Evolutionary conservation across 2,888 invertebrate genomes (phyloP), one percentile per base, ranked within the genome.

Genomic region (Phoenoteleia sp.): DNA sequence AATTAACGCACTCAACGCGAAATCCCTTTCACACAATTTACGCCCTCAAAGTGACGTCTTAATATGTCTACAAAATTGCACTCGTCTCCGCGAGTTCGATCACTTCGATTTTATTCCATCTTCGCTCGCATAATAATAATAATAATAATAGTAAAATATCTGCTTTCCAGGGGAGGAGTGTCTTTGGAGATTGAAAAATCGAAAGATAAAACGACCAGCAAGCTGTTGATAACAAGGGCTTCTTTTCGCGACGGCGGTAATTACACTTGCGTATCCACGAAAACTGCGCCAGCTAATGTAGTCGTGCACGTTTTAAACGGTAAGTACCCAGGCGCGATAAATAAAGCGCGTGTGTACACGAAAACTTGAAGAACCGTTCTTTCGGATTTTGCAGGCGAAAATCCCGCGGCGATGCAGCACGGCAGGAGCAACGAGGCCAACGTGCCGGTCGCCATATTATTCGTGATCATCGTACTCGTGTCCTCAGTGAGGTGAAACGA

Each of bases 221-320:
- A 95, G 89, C 95, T 98, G 86, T 95, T 97, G 89, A 97, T 98
- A 91, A 97, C 97, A 54, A 96, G 97, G 89, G 98, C 98, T 17
- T 96, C 96, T 83, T 95, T 97, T 9, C 94, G 96, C 47, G 98
- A 98, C 94, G 97, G 97, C 17, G 98, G 98, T 87, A 98, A 98
- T 95, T 98, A 98, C 93, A 98, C 98, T 64, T 98, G 98, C 93
- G 96, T 97, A 87, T 98, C 98, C 80, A 96, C 96, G 91, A 97
- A 97, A 93, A 97, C 97, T 91, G 96, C 90, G 11, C 92, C 91
- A 4, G 92, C 92, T 23, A 92, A 90, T 83, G 92, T 91, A 80
- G 89, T 91, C 87, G 91, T 92, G 77, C 92, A 92, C 89, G 92
- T 92, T 86, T 86, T 92, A 71, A 92, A 92, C 86, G 92, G 92